Evolutionary conservation across 1,140 invertebrate species (phyloP).

Genomic region (Pararge aegeria): DNA sequence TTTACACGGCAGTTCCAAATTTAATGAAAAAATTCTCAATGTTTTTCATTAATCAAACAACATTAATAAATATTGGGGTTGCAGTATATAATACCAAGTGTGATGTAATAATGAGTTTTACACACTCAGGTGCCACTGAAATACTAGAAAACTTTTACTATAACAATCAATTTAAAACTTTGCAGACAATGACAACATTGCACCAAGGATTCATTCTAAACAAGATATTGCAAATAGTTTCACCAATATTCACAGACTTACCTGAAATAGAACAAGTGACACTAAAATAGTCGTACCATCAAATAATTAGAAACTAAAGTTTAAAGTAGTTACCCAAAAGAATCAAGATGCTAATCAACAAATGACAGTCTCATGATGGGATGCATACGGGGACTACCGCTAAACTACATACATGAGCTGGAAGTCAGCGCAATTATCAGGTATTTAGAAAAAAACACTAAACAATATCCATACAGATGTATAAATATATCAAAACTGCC

Average conservation of each 20-base stretch:
- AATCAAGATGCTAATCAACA: conserved; percentile 34
- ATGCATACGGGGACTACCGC: conserved; percentile 68
- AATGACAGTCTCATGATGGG: conserved; percentile 47
- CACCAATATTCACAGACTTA: conserved; percentile 12
- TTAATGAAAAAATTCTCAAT: conserved; percentile 13
- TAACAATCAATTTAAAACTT: not conserved
- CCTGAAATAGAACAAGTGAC: conserved; percentile 20
- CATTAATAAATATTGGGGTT: no score
- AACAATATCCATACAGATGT: conserved; percentile 56
- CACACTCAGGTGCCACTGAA: not conserved
- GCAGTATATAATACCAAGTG: no score
- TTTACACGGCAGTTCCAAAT: conserved; percentile 62
- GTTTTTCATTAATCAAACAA: no score
- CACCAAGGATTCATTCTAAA: not conserved
- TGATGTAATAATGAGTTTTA: not conserved
- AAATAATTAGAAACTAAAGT: conserved; percentile 21
- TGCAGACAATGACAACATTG: not conserved
- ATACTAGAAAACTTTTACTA: not conserved
- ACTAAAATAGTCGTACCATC: conserved; percentile 6
- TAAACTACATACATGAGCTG: conserved; percentile 61
- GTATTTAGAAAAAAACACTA: conserved; percentile 51
- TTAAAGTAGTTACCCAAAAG: conserved; percentile 20
- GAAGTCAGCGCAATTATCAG: conserved; percentile 49
- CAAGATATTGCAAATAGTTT: not conserved
- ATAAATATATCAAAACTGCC: conserved; percentile 64